phyloP scores from a whole-genome alignment of 2,113 vertebrate genomes.

The Microcebus murinus region DNA sequence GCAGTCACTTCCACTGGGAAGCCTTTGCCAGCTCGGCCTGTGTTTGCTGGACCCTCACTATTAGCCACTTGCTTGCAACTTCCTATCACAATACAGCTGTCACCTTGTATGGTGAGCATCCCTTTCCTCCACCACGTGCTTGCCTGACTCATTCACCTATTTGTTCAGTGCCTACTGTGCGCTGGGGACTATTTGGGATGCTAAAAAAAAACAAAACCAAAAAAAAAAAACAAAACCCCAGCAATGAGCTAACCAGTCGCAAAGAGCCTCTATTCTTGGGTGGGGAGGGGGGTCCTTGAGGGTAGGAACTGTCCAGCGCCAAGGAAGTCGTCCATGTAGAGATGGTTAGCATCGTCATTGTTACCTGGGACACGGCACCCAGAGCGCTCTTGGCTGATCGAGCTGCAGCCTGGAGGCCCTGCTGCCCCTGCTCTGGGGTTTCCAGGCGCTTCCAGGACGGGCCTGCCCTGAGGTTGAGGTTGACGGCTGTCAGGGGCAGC shows the following conservation, averaged over 20 bases:
- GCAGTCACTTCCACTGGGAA: background rate
- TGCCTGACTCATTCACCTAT: background rate
- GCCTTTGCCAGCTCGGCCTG: background rate
- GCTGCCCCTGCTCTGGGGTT: slow-evolving; percentile 82
- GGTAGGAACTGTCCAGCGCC: background rate
- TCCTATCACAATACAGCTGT: background rate
- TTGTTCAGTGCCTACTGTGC: background rate
- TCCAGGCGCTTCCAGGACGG: slow-evolving; percentile 86
- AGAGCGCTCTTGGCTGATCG: slow-evolving; percentile 90
- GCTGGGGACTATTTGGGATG: background rate
- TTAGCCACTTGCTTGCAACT: background rate
- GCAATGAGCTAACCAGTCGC: background rate
- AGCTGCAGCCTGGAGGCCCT: slow-evolving; percentile 83
- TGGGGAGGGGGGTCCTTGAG: background rate
- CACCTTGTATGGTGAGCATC: background rate
- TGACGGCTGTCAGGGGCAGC: slow-evolving; percentile 88
- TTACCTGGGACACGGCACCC: slow-evolving; percentile 90
- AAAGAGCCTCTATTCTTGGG: background rate
- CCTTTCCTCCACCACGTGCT: background rate
- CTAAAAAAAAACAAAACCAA: background rate
- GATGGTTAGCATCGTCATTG: accelerated
- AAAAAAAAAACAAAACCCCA: background rate
- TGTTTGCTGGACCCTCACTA: background rate
- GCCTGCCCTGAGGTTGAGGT: slow-evolving; percentile 84
- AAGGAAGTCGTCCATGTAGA: background rate